Conservation (phyloP, 2,888 invertebrate genomes). For the Osedax frankpressi region DNA sequence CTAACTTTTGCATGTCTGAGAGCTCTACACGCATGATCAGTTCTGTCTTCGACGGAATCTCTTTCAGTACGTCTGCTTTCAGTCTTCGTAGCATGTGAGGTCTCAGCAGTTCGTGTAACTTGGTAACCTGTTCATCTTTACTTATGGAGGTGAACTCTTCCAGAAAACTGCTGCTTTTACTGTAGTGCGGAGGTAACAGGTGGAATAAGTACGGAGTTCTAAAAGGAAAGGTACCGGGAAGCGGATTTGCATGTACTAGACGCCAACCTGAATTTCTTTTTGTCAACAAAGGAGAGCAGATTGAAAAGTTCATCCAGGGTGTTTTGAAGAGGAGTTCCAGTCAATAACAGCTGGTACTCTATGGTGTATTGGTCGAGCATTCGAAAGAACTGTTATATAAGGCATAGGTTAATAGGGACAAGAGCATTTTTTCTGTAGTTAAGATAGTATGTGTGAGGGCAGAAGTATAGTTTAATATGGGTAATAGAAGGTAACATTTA, state of each 20-base stretch:
- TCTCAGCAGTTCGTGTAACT: slow-evolving; percentile 29
- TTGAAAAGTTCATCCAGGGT: slow-evolving; percentile 31
- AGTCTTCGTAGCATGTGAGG: slow-evolving; percentile 31
- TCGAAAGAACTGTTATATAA: slow-evolving; percentile 29
- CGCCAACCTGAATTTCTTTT: slow-evolving; percentile 28
- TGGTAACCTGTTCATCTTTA: slow-evolving; percentile 29
- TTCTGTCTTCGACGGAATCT: slow-evolving; percentile 29
- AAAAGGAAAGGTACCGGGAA: neutral
- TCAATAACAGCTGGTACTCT: slow-evolving; percentile 29
- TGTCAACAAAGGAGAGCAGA: slow-evolving; percentile 30
- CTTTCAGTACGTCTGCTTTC: slow-evolving; percentile 30
- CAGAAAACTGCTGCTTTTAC: slow-evolving; percentile 27
- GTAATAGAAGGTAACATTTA: no score
- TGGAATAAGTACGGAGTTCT: neutral
- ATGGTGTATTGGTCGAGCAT: slow-evolving; percentile 27
- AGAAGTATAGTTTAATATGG: no score
- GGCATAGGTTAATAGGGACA: no score
- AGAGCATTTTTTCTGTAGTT: no score
- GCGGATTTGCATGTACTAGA: no score
- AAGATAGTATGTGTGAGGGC: no score
- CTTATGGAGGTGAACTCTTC: slow-evolving; percentile 28
- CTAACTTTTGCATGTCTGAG: slow-evolving; percentile 29
- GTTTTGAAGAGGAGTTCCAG: slow-evolving; percentile 31
- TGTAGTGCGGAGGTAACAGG: slow-evolving; percentile 10
- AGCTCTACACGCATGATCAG: slow-evolving; percentile 30